Conservation (phyloP, 30 jellyfish, hydroid and myxozoan genomes). For the Rhopilema esculentum region DNA sequence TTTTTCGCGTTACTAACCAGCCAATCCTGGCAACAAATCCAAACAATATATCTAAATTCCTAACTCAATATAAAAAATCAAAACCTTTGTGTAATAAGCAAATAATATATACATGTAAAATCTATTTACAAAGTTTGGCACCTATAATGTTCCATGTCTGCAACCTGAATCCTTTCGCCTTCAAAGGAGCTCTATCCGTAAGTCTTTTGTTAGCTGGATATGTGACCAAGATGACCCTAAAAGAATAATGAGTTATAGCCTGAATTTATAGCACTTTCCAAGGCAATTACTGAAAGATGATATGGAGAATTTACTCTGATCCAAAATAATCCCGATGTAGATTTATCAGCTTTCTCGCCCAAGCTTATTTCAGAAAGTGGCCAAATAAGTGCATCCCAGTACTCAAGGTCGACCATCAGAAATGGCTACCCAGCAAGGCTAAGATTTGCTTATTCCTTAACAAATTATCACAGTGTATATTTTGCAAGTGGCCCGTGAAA, state of each 20-base stretch:
- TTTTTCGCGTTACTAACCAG: neutral
- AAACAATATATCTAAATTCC: neutral
- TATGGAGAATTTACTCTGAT: neutral
- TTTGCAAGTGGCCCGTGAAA: too few species aligned
- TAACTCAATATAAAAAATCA: conserved; percentile 5
- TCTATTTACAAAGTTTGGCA: conserved; percentile 42
- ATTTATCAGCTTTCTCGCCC: conserved; percentile 14
- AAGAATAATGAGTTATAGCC: conserved; percentile 14
- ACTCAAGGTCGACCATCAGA: too few species aligned
- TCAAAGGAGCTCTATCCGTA: neutral
- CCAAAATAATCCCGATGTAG: neutral
- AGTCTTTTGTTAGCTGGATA: conserved; percentile 30
- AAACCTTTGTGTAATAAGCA: neutral
- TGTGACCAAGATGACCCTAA: conserved; percentile 58
- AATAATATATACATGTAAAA: conserved; percentile 18
- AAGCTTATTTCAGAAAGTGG: neutral
- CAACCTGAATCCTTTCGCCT: conserved; percentile 4
- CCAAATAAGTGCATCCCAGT: neutral
- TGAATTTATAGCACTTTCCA: conserved; percentile 12
- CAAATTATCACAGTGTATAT: too few species aligned
- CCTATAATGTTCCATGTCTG: conserved; percentile 20
- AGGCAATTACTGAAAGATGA: conserved; percentile 15
- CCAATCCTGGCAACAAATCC: conserved; percentile 2
- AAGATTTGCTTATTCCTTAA: too few species aligned
- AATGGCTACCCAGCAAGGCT: too few species aligned